These are phyloP conservation scores for Pseudocheirus occidentalis DNA, from an alignment of 2,797 vertebrate genomes.

Conservation along the genomic window DNA sequence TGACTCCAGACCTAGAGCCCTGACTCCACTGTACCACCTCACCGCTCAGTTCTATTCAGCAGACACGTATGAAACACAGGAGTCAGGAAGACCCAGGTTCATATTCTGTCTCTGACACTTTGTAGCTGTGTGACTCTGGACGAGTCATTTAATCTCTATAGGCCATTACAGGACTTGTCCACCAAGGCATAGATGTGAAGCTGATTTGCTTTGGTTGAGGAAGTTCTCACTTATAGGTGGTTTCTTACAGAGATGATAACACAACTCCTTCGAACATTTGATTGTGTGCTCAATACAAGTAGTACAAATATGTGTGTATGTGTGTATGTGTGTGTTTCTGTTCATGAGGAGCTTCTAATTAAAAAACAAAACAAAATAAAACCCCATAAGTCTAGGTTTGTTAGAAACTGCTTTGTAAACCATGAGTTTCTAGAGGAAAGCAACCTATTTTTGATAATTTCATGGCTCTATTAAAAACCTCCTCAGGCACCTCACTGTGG, in stretches of 20 bases:
- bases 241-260: neutral
- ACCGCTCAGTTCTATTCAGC: too few relatives aligned
- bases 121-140: too few relatives aligned
- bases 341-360: neutral
- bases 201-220: neutral
- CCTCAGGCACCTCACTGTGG: neutral
- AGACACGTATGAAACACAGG: too few relatives aligned
- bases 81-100: too few relatives aligned
- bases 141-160: neutral
- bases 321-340: too few relatives aligned
- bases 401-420: neutral
- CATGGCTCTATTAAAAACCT: neutral
- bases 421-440: neutral
- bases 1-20: neutral
- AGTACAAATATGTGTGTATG: neutral
- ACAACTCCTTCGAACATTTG: neutral
- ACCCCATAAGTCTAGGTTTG: neutral
- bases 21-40: neutral
- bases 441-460: neutral
- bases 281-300: neutral
- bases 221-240: neutral
- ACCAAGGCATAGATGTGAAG: neutral
- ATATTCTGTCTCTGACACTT: neutral
- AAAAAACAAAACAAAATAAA: neutral
- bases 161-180: neutral